phyloP scores from a whole-genome alignment of 2,888 invertebrate genomes.

The Toxonevra muliebris region DNA sequence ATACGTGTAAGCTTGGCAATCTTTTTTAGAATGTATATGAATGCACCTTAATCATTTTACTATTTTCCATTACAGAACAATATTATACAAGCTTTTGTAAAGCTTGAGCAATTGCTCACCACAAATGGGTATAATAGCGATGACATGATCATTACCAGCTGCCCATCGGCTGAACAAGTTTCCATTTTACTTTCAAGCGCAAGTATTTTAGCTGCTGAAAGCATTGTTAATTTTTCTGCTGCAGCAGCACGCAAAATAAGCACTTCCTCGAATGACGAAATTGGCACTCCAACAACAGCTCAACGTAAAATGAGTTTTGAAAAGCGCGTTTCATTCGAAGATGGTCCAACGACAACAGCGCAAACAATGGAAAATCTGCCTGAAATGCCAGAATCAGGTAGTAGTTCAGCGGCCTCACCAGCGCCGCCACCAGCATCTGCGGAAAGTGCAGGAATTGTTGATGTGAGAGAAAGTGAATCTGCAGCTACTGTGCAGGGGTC shows the following conservation, averaged over 20 bases:
- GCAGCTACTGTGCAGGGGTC: too few species aligned
- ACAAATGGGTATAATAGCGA: constrained; percentile 82
- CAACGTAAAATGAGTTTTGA: constrained; percentile 37
- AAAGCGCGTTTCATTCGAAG: constrained; percentile 50
- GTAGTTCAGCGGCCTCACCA: constrained; percentile 33
- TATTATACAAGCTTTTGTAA: constrained; percentile 86
- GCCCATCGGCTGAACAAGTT: constrained; percentile 93
- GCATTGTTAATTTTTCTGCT: constrained; percentile 56
- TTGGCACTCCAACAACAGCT: constrained; percentile 29
- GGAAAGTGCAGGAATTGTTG: background rate
- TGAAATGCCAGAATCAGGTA: constrained; percentile 40
- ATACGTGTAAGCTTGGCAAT: constrained; percentile 74
- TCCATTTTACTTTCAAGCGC: constrained; percentile 86
- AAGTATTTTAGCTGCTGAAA: constrained; percentile 70
- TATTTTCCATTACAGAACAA: constrained; percentile 74
- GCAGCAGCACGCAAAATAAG: constrained; percentile 55
- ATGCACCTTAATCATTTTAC: background rate
- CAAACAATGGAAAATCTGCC: constrained; percentile 42
- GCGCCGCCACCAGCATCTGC: constrained; percentile 21
- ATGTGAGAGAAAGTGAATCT: too few species aligned
- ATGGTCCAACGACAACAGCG: constrained; percentile 8
- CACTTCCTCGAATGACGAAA: constrained; percentile 49
- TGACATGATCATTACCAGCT: constrained; percentile 83
- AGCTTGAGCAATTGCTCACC: constrained; percentile 79
- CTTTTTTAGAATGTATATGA: background rate